These are phyloP conservation scores for Dorcus parallelipipedus DNA, from an alignment of 2,888 invertebrate genomes.

Conservation along the genomic window DNA sequence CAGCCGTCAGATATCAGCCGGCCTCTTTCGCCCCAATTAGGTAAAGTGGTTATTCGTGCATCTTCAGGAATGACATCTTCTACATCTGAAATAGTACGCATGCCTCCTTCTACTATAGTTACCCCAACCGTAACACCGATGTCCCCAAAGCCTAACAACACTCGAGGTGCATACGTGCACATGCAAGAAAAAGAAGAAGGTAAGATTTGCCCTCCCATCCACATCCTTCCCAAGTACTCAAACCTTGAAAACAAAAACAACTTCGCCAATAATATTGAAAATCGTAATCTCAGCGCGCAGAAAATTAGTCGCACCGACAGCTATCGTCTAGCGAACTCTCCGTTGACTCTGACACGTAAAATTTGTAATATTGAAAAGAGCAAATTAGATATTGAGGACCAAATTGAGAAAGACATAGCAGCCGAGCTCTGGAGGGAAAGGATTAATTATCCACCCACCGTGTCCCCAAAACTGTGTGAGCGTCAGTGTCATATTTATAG, in stretches of 20 bases:
- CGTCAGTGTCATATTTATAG: slow-evolving; percentile 42
- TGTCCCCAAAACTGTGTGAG: slow-evolving; percentile 57
- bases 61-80: slow-evolving; percentile 39
- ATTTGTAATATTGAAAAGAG: slow-evolving; percentile 52
- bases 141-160: slow-evolving; percentile 43
- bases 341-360: slow-evolving; percentile 64
- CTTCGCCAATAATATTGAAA: slow-evolving; percentile 41
- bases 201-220: slow-evolving; percentile 51
- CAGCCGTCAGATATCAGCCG: slow-evolving; percentile 33
- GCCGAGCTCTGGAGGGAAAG: slow-evolving; percentile 63
- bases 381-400: slow-evolving; percentile 45
- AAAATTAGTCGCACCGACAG: slow-evolving; percentile 76
- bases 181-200: slow-evolving; percentile 70
- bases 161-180: slow-evolving; percentile 67
- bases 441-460: slow-evolving; percentile 68
- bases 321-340: slow-evolving; percentile 76
- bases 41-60: slow-evolving; percentile 55
- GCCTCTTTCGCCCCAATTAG: slow-evolving; percentile 63
- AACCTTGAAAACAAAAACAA: slow-evolving; percentile 29
- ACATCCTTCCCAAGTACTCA: slow-evolving; percentile 16
- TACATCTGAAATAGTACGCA: slow-evolving; percentile 57
- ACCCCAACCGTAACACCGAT: slow-evolving; percentile 52
- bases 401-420: slow-evolving; percentile 60
- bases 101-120: slow-evolving; percentile 63
- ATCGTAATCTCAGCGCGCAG: slow-evolving; percentile 22